These are phyloP conservation scores for Diorhabda elongata DNA, from an alignment of 1,140 invertebrate species.

Conservation along the genomic window DNA sequence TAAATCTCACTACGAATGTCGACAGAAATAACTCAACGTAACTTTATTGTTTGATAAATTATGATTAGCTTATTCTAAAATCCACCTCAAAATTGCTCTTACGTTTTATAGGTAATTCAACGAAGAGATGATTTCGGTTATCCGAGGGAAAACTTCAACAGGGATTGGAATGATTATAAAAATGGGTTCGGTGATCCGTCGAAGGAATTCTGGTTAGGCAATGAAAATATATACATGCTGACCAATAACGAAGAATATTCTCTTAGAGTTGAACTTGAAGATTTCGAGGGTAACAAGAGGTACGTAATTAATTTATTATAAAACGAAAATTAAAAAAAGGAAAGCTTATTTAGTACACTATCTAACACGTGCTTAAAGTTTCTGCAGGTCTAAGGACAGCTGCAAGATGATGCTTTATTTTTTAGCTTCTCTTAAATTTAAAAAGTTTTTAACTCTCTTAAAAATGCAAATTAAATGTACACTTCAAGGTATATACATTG, in stretches of 20 bases:
- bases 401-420: too few relatives aligned
- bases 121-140: constrained; percentile 81
- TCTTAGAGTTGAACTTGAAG: constrained; percentile 83
- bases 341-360: too few relatives aligned
- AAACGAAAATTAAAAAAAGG: too few relatives aligned
- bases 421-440: too few relatives aligned
- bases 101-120: constrained; percentile 73
- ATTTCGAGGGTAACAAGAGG: constrained; percentile 91
- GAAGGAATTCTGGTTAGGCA: constrained; percentile 90
- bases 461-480: too few relatives aligned
- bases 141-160: constrained; percentile 85
- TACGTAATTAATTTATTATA: constrained; percentile 50
- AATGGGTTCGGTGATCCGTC: constrained; percentile 89
- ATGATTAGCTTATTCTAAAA: too few relatives aligned
- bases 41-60: too few relatives aligned
- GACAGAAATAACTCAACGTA: not conserved
- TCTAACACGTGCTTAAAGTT: too few relatives aligned
- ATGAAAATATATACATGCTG: constrained; percentile 90
- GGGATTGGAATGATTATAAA: constrained; percentile 94
- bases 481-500: too few relatives aligned
- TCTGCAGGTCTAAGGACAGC: too few relatives aligned
- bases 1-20: too few relatives aligned
- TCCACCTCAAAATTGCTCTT: not conserved
- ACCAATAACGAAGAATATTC: constrained; percentile 92
- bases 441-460: too few relatives aligned